Conservation (phyloP, 2,113 vertebrate genomes). For the Clarias macrocephalus region DNA sequence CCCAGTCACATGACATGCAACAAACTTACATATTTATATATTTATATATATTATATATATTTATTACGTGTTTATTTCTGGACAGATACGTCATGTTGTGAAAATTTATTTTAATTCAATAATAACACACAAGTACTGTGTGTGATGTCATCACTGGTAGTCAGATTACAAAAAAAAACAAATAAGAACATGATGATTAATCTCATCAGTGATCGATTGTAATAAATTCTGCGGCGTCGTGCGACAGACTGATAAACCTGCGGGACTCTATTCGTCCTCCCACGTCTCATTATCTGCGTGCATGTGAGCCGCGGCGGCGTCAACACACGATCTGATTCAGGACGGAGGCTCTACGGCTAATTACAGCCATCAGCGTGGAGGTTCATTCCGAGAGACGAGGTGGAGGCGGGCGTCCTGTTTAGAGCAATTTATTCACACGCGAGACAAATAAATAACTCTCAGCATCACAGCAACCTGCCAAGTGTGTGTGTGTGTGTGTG, state of each 20-base stretch:
- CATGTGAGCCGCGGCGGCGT: neutral
- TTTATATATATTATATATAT: too few relatives aligned
- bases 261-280: neutral
- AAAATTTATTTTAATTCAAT: too few relatives aligned
- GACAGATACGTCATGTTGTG: too few relatives aligned
- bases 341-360: constrained; percentile 19
- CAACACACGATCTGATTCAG: neutral
- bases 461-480: constrained; percentile 19
- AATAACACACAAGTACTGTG: neutral
- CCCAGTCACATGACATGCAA: too few relatives aligned
- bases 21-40: too few relatives aligned
- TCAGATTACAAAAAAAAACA: neutral
- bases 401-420: constrained; percentile 22
- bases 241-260: neutral
- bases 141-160: neutral
- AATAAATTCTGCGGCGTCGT: neutral
- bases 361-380: constrained; percentile 12
- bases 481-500: neutral
- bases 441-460: constrained; percentile 22
- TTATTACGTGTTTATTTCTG: too few relatives aligned
- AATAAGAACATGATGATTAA: neutral
- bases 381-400: neutral
- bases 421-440: constrained; percentile 25
- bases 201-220: neutral
- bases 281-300: neutral